Evolutionary conservation across 2,888 invertebrate species (phyloP).

Genomic region (Melieria omissa): DNA sequence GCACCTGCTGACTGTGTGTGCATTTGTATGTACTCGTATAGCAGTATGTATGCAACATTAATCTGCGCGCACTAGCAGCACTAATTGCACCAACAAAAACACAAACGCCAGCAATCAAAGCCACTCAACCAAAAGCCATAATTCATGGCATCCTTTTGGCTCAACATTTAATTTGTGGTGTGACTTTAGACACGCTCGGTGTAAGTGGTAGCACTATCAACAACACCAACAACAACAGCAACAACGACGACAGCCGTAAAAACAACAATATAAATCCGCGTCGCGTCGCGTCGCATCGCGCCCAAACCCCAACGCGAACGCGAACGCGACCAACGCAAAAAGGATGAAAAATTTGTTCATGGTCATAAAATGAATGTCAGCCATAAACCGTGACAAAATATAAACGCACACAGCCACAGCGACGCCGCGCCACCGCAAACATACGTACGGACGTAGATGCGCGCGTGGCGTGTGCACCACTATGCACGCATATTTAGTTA

Average conservation of each 20-base stretch:
- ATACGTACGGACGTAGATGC: background rate
- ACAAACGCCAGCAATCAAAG: background rate
- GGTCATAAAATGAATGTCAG: slow-evolving; percentile 59
- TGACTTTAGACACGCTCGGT: slow-evolving; percentile 7
- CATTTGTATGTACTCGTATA: no score
- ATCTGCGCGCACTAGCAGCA: no score
- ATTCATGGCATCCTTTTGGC: slow-evolving; percentile 3
- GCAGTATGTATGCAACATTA: no score
- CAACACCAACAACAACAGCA: no score
- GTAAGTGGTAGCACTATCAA: background rate
- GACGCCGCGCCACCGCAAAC: background rate
- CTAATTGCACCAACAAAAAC: background rate
- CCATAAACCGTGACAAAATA: slow-evolving; percentile 56
- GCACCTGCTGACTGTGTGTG: no score
- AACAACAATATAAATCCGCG: slow-evolving; percentile 9
- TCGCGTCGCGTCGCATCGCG: background rate
- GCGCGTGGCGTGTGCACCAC: background rate
- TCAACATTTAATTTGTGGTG: slow-evolving; percentile 10
- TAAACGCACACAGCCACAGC: slow-evolving; percentile 21
- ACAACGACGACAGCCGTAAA: no score
- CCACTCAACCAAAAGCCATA: background rate
- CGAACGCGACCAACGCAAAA: background rate
- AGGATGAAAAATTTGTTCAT: slow-evolving; percentile 7
- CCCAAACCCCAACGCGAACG: background rate
- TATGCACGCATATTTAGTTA: no score